A percentile compares a stretch with the other conserved stretches of the same genome.
Conservation (phyloP, 2,888 invertebrate species). For the Lithosia quadra region DNA sequence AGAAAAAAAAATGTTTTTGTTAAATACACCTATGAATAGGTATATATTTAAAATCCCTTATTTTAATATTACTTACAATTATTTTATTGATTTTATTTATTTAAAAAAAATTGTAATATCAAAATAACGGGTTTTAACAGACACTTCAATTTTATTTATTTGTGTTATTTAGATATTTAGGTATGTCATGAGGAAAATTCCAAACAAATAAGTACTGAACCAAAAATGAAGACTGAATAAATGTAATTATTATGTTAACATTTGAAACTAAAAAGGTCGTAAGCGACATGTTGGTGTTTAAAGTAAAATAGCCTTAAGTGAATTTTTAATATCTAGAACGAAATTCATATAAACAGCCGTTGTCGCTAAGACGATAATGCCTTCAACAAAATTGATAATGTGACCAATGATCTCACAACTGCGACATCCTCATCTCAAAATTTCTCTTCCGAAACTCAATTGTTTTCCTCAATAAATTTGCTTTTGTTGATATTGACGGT, state of each 20-base stretch:
- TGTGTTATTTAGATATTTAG: no score
- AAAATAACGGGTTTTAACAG: no score
- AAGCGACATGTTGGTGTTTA: not conserved
- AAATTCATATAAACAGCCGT: not conserved
- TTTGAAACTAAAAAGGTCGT: not conserved
- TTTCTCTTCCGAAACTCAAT: not conserved
- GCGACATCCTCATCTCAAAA: not conserved
- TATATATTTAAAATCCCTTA: no score
- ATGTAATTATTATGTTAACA: not conserved
- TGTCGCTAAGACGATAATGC: not conserved
- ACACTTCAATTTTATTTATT: no score
- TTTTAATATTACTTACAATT: no score
- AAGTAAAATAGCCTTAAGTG: not conserved
- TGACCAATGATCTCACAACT: not conserved
- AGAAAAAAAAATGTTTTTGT: no score
- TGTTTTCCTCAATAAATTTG: constrained; percentile 1
- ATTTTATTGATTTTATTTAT: no score
- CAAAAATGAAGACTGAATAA: not conserved
- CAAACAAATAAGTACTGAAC: not conserved
- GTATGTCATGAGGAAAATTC: not conserved
- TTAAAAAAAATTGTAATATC: no score
- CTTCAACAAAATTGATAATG: not conserved
- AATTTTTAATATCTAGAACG: not conserved
- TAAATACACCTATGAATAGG: no score
- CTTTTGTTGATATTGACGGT: no score